These are phyloP conservation scores for Apodemus agrarius DNA, from an alignment of 2,797 vertebrate species.

Conservation along the genomic window DNA sequence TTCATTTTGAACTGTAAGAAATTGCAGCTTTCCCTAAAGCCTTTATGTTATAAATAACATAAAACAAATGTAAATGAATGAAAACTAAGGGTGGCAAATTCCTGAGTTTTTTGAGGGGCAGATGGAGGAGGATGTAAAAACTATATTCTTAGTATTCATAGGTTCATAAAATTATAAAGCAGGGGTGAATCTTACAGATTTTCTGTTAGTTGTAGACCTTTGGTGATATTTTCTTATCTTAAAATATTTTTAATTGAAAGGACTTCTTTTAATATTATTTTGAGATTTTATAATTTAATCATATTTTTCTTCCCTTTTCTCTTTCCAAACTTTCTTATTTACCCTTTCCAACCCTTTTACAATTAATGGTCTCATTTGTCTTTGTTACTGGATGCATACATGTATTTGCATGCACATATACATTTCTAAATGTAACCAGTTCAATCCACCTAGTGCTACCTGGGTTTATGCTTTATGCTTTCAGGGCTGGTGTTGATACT, in stretches of 20 bases:
- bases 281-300: neutral
- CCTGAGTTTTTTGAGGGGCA: conserved; percentile 42
- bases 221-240: neutral
- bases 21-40: conserved; percentile 77
- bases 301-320: neutral
- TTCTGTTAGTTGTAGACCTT: neutral
- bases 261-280: neutral
- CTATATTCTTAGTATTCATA: neutral
- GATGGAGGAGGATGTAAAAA: neutral
- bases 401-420: neutral
- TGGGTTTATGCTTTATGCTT: neutral
- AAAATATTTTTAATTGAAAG: neutral
- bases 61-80: conserved; percentile 81
- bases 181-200: neutral
- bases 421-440: neutral
- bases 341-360: neutral
- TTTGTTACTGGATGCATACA: neutral
- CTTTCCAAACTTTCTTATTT: neutral
- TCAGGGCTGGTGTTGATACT: neutral
- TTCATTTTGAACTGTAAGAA: conserved; percentile 82
- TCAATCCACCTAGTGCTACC: neutral
- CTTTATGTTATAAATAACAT: conserved; percentile 74
- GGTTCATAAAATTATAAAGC: conserved; percentile 7
- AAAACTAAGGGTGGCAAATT: conserved; percentile 73
- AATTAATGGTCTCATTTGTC: neutral